Evolutionary conservation across 1,140 invertebrate species (phyloP).

Genomic region (Bombus superbus): DNA sequence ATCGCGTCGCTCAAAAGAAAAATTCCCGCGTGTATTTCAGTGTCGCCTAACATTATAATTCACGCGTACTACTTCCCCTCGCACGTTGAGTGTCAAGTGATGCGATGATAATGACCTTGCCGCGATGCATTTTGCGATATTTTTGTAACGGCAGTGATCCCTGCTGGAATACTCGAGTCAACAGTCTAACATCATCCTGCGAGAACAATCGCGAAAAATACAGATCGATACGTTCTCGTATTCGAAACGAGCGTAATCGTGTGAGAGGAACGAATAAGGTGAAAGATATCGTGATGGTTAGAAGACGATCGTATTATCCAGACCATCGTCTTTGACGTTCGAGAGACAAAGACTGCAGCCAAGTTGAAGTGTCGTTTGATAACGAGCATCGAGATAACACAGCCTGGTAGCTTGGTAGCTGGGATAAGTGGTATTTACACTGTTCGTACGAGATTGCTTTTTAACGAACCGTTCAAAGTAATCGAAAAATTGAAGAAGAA

Average conservation of each 20-base stretch:
- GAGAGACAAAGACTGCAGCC: background rate
- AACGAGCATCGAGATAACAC: slow-evolving; percentile 12
- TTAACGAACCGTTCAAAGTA: background rate
- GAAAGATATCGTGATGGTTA: slow-evolving; percentile 1
- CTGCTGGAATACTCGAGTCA: background rate
- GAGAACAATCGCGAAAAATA: background rate
- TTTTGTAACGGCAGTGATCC: background rate
- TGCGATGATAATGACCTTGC: slow-evolving; percentile 31
- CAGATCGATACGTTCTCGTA: background rate
- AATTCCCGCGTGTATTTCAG: slow-evolving; percentile 5
- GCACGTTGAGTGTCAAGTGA: slow-evolving; percentile 5
- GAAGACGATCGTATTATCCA: background rate
- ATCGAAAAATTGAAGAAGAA: background rate
- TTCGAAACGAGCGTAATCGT: background rate
- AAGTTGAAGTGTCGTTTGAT: slow-evolving; percentile 18
- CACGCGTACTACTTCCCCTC: slow-evolving; percentile 1
- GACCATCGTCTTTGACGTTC: slow-evolving; percentile 42
- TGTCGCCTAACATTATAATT: slow-evolving; percentile 23
- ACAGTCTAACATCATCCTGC: background rate
- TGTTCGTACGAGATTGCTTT: background rate
- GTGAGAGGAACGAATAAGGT: background rate
- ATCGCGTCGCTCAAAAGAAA: background rate
- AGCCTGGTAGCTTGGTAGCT: background rate
- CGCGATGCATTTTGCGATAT: background rate
- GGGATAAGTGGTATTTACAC: background rate